Base-by-base conservation (phyloP, 2,113 vertebrate genomes). In the Laticauda laticaudata region DNA sequence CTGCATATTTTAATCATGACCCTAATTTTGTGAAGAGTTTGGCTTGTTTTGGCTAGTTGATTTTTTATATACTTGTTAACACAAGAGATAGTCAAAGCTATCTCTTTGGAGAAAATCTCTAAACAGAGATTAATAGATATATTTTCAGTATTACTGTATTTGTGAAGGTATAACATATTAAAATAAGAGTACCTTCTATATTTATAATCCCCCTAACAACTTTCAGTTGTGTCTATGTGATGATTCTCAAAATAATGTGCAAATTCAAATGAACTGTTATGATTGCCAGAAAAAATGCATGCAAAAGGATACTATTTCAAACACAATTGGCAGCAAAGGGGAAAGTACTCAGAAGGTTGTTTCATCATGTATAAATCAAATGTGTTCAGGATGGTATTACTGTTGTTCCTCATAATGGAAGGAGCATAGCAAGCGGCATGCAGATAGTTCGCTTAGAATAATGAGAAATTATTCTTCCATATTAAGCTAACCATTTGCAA, bases 211-310 rank as follows among this genome's bases (percentile, higher is more conserved):
- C 39, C 29, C 7, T 34, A 57, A 48, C 14, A 81, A 23, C 8
- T 29, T n/a, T 85, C 43, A 45, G 26, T 87, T 5, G 15, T 53
- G 8, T 43, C 18, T 89, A 24, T 59, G 14, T 18, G 34, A 85
- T 53, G 48, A 69, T 64, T 92, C 34, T 43, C 75, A 81, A 61
- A 59, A 10, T n/a, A 87, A 87, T 75, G 26, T 23, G 18, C 51
- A 48, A 61, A 90, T 23, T 51, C 53, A 39, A 91, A 43, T 24
- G 21, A 86, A 54, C 94, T 1, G 93, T 94, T 97, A 97, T 97
- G 96, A 97, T 96, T 96, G 97, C 97, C 91, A 94, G 95, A 96
- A 97, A 97, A 96, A 61, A 93, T 93, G 95, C 94, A 88, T 54
- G 59, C n/a, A 97, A 96, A 97, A 97, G 97, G 34, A 18, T 34